Evolutionary conservation across 2,797 vertebrate genomes (phyloP), one percentile per base, ranked within the genome.

Genomic region (Helicolenus hilgendorfi): DNA sequence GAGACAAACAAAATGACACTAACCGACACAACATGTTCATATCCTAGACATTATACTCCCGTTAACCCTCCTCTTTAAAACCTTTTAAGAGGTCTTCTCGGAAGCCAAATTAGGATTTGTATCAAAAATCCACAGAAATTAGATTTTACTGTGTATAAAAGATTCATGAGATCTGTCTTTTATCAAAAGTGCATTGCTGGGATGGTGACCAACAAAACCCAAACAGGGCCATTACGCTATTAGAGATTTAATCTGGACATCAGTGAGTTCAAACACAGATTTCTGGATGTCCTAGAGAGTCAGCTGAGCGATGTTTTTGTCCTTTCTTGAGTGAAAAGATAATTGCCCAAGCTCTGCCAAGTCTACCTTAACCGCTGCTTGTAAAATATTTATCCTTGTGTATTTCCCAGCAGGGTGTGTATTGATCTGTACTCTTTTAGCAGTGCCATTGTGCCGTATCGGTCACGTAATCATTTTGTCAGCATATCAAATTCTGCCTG

Each of bases 401-500:
- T 83, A 68, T 79, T 92, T 92, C 85, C 79, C 55, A 49, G 79
- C 64, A 85, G 67, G 15, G 35, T n/a, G 5, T 60, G 5, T 75
- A 94, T 94, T 80, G 92, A 95, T 95, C 91, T 83, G 35, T 79
- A 18, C 86, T 82, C 63, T 83, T 87, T 88, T 35, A 80, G 82
- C 41, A 79, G 60, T 64, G 55, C 60, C 70, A 80, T 81, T 26
- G 85, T 79, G 55, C 72, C 56, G 24, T 55, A 55, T 79, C 49
- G 84, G 79, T 85, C 86, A 79, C 56, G 5, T 82, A 67, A 78
- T 90, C 83, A 69, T 85, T 87, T 89, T 86, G 91, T 92, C 92
- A 87, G 88, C 94, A 77, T 91, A 95, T 96, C 92, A 89, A 67
- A 91, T 96, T 95, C 90, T 88, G 88, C 87, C 79, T 27, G 31